phyloP scores from a whole-genome alignment of 1,140 invertebrate species.

The Pectinophora gossypiella region DNA sequence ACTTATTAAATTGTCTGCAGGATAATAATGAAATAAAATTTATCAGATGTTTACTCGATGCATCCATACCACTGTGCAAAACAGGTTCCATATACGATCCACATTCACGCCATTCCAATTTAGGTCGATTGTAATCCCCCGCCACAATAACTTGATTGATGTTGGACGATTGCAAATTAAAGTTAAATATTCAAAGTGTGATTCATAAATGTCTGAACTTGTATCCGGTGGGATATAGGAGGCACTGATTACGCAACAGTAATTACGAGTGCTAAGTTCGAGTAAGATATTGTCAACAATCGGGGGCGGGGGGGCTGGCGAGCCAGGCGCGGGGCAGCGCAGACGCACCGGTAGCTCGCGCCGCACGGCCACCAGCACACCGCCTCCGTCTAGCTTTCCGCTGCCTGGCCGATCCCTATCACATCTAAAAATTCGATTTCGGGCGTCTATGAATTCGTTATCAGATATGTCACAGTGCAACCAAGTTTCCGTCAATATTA shows the following conservation, averaged over 20 bases:
- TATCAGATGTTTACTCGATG: slow-evolving; percentile 1
- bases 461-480: slow-evolving; percentile 9
- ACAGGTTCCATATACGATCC: background rate
- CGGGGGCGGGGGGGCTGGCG: background rate
- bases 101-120: background rate
- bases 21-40: background rate
- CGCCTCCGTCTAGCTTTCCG: slow-evolving; percentile 15
- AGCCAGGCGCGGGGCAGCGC: background rate
- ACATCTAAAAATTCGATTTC: background rate
- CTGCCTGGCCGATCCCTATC: slow-evolving; percentile 10
- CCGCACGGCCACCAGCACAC: slow-evolving; percentile 18
- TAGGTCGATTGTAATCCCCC: slow-evolving; percentile 9
- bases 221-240: background rate
- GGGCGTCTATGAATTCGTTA: slow-evolving; percentile 4
- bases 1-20: slow-evolving; percentile 9
- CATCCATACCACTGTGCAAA: background rate
- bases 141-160: background rate
- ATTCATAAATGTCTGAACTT: background rate
- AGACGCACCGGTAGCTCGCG: background rate
- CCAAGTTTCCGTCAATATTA: slow-evolving; percentile 21
- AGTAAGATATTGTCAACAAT: background rate
- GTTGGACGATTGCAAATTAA: background rate
- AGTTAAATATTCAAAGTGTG: background rate
- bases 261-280: background rate
- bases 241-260: background rate